Base-by-base conservation (phyloP, 1,140 invertebrate genomes). In the Episyrphus balteatus region DNA sequence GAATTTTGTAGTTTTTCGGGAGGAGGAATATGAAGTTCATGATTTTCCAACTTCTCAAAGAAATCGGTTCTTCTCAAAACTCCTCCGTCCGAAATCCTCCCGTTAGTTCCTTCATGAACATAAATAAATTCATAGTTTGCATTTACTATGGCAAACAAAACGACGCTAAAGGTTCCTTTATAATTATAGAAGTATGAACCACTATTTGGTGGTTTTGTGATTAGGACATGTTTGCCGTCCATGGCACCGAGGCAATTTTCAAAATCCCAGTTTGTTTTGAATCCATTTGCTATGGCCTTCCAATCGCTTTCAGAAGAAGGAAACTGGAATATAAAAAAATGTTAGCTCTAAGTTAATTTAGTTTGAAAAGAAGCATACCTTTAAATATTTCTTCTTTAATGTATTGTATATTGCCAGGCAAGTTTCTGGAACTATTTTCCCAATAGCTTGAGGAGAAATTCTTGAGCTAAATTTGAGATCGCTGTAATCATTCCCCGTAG, bases 121-220 rank as follows among this genome's bases (percentile, higher is more conserved):
- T 60, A 58, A 12, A 59, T 53, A 55, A 74, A 73, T 47, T 53
- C 57, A 40, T 65, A 69, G 32, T 72, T 50, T 13, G 68, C 69
- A 55, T 73, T 68, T 38, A 59, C 65, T 3, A 71, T 39, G 26
- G 66, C 72, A 32, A 72, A 54, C 39, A 75, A 52, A n/a, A 73
- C 66, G 8, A 73, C 62, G 41, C 64, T 70, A 51, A 62, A 61
- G 17, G 52, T 58, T 2, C 57, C 47, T 53, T 73, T 73, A 53
- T 73, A 75, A 53, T 73, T 72, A 46, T 56, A 71, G 54, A 59
- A 73, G 34, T 44, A 36, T n/a, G 64, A 69, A 17, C 69, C 70
- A 47, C 44, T 51, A 31, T 59, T 50, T 26, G 42, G 34, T 31
- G 58, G 57, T 17, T 46, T 48, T 48, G 46, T 55, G 44, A 61